Conservation (phyloP, 2,797 vertebrate species). For the Sebastes taczanowskii region DNA sequence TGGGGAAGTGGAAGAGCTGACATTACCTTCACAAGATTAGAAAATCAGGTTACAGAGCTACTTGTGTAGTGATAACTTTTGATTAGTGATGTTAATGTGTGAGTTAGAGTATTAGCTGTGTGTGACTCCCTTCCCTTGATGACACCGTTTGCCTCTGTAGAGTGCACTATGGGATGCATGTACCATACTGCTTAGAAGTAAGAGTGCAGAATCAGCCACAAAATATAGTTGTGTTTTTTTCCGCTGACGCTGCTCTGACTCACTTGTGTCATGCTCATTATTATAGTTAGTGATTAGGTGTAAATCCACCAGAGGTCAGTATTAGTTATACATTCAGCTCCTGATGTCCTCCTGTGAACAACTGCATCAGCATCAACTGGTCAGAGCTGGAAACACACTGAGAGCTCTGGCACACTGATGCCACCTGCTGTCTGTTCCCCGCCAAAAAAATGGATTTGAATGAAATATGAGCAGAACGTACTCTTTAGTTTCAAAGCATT, state of each 20-base stretch:
- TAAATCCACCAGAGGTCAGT: conserved; percentile 46
- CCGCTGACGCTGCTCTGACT: conserved; percentile 4
- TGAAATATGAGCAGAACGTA: neutral
- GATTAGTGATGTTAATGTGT: neutral
- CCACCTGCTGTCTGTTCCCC: conserved; percentile 69
- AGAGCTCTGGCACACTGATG: conserved; percentile 52
- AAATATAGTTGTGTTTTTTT: neutral
- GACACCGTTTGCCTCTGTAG: neutral
- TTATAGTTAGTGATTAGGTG: conserved; percentile 19
- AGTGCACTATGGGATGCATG: neutral
- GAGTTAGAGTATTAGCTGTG: neutral
- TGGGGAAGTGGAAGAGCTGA: neutral
- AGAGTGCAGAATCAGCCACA: neutral
- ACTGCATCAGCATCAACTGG: neutral
- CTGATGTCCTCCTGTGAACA: neutral
- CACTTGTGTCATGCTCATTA: neutral
- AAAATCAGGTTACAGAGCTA: neutral
- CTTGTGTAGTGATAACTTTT: neutral
- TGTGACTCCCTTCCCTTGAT: neutral
- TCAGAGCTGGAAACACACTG: conserved; percentile 7
- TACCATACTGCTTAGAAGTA: neutral
- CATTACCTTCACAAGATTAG: neutral
- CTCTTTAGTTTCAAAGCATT: neutral
- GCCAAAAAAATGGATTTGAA: neutral
- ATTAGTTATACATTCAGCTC: conserved; percentile 15